phyloP scores from a whole-genome alignment of 1,140 invertebrate genomes.

The Cydia amplana region DNA sequence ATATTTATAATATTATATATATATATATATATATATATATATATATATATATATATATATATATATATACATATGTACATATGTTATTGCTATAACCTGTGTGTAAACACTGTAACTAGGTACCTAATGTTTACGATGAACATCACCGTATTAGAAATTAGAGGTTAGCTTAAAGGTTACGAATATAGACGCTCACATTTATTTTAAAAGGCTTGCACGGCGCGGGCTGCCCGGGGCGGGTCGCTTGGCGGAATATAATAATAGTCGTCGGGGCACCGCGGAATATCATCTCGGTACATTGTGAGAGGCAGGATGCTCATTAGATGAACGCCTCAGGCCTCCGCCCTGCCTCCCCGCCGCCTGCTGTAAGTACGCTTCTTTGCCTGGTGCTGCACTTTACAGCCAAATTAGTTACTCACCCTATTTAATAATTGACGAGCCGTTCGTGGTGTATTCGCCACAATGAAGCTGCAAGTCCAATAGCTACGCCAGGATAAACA shows the following conservation, averaged over 20 bases:
- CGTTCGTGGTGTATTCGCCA: slow-evolving; percentile 7
- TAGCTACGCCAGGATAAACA: neutral
- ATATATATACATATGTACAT: no score
- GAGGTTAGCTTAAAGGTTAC: slow-evolving; percentile 52
- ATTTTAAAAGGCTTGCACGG: slow-evolving; percentile 69
- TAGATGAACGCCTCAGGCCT: slow-evolving; percentile 66
- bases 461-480: slow-evolving; percentile 18
- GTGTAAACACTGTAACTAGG: neutral
- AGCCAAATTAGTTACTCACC: slow-evolving; percentile 63
- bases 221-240: slow-evolving; percentile 51
- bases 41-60: no score
- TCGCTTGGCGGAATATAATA: slow-evolving; percentile 68
- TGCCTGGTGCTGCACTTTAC: slow-evolving; percentile 44
- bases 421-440: slow-evolving; percentile 31
- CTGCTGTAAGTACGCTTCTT: slow-evolving; percentile 34
- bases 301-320: slow-evolving; percentile 73
- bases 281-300: slow-evolving; percentile 74
- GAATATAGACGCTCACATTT: slow-evolving; percentile 64
- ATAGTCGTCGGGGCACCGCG: slow-evolving; percentile 64
- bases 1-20: no score
- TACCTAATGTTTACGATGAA: neutral
- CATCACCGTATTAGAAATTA: slow-evolving; percentile 50
- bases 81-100: neutral
- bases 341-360: slow-evolving; percentile 54
- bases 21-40: no score